Evolutionary conservation across 2,888 invertebrate species (phyloP).

Genomic region (Buathra laborator): DNA sequence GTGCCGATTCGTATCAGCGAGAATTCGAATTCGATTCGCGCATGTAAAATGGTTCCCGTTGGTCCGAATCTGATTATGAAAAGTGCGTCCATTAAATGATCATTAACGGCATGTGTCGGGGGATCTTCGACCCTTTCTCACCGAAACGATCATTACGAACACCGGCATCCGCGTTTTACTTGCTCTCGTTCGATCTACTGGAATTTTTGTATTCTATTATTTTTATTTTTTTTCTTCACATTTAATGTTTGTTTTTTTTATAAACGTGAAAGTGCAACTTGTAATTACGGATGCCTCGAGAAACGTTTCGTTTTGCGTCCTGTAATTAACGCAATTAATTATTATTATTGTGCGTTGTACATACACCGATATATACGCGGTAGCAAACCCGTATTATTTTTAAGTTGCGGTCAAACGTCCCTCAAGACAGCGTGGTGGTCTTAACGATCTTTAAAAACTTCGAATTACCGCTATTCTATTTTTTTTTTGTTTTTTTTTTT

Average conservation of each 20-base stretch:
- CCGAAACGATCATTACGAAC: constrained; percentile 33
- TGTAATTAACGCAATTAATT: constrained; percentile 46
- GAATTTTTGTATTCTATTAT: constrained; percentile 22
- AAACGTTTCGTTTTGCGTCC: constrained; percentile 16
- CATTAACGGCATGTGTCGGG: constrained; percentile 38
- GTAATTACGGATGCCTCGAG: constrained; percentile 36
- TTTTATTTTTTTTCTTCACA: not conserved
- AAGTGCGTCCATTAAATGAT: constrained; percentile 53
- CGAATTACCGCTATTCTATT: constrained; percentile 39
- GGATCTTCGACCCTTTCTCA: constrained; percentile 3
- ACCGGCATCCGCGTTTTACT: constrained; percentile 3
- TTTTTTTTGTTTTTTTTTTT: constrained; percentile 15
- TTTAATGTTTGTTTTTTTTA: constrained; percentile 16
- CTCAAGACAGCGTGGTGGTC: not conserved
- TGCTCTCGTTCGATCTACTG: constrained; percentile 20
- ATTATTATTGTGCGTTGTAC: constrained; percentile 43
- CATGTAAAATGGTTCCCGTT: constrained; percentile 46
- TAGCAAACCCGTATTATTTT: constrained; percentile 41
- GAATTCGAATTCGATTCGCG: constrained; percentile 50
- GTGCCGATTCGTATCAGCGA: constrained; percentile 51
- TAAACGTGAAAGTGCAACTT: constrained; percentile 39
- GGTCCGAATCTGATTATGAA: constrained; percentile 48
- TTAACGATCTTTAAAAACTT: constrained; percentile 58
- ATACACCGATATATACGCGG: constrained; percentile 8
- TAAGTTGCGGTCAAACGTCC: constrained; percentile 22